Evolutionary conservation across 1,140 invertebrate species (phyloP).

Genomic region (Bombyx mori): ASM3026992v2 NC_085117.1:19492001-19492500

Average conservation of each 20-base stretch:
- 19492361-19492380: slow-evolving; percentile 46
- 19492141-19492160: slow-evolving; percentile 45
- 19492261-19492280: slow-evolving; percentile 43
- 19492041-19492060: slow-evolving; percentile 41
- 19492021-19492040: slow-evolving; percentile 40
- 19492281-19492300: slow-evolving; percentile 41
- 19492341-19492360: slow-evolving; percentile 64
- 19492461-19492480: slow-evolving; percentile 54
- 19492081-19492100: slow-evolving; percentile 40
- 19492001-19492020: slow-evolving; percentile 21
- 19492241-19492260: slow-evolving; percentile 38
- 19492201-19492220: slow-evolving; percentile 33
- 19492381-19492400: slow-evolving; percentile 31
- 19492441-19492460: slow-evolving; percentile 34
- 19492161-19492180: slow-evolving; percentile 47
- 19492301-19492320: slow-evolving; percentile 54
- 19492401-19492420: slow-evolving; percentile 23
- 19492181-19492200: slow-evolving; percentile 59
- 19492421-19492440: slow-evolving; percentile 28
- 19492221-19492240: slow-evolving; percentile 40
- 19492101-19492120: slow-evolving; percentile 46
- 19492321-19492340: slow-evolving; percentile 44
- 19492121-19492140: slow-evolving; percentile 55
- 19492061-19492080: slow-evolving; percentile 16
- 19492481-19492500: slow-evolving; percentile 30